A percentile compares a stretch with the other conserved stretches of the same genome.
Conservation (phyloP, 1,140 invertebrate genomes). For the Caerostris darwini region DNA sequence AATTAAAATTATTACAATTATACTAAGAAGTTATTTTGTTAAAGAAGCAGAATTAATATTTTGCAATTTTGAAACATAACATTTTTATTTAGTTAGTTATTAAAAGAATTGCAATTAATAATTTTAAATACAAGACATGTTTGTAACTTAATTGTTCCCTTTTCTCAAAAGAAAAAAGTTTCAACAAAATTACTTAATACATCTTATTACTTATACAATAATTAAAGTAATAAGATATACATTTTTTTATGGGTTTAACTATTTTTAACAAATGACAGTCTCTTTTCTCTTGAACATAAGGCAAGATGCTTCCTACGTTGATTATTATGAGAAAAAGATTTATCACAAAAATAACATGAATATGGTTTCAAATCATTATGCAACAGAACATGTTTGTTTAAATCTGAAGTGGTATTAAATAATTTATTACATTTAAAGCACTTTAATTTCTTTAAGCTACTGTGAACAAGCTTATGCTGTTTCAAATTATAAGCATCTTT, state of each 20-base stretch:
- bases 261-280: not conserved
- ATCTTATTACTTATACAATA: no score
- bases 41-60: no score
- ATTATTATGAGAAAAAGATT: not conserved
- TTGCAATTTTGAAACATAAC: no score
- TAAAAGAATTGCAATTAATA: no score
- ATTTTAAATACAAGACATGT: no score
- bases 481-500: not conserved
- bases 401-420: constrained; percentile 22
- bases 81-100: no score
- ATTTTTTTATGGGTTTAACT: not conserved
- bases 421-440: constrained; percentile 20
- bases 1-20: no score
- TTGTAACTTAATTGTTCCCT: no score
- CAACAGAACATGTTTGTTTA: not conserved
- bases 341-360: constrained; percentile 16
- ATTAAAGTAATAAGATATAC: no score
- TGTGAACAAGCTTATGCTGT: not conserved
- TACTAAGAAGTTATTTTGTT: no score
- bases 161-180: no score
- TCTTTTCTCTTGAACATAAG: not conserved
- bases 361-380: not conserved
- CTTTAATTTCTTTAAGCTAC: not conserved
- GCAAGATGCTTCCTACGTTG: constrained; percentile 23
- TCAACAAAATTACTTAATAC: no score